phyloP scores from a whole-genome alignment of 2,888 invertebrate species.

The Pharmacophagus antenor region DNA sequence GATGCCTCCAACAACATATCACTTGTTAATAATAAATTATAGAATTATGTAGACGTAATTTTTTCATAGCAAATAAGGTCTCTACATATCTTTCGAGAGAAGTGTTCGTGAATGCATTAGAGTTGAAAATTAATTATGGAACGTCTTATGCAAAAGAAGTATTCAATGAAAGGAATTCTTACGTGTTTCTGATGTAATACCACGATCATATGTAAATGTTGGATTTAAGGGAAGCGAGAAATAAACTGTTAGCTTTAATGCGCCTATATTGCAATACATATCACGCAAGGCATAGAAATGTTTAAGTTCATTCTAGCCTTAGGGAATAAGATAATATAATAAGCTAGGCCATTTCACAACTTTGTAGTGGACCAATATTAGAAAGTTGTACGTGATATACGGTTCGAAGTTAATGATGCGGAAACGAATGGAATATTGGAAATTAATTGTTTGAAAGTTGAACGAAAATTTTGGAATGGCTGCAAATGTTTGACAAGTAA shows the following conservation, averaged over 20 bases:
- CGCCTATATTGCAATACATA: constrained; percentile 79
- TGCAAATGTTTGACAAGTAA: background rate
- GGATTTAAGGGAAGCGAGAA: constrained; percentile 33
- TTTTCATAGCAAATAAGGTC: constrained; percentile 64
- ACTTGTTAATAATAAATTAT: constrained; percentile 79
- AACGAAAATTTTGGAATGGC: constrained; percentile 22
- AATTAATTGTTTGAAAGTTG: constrained; percentile 35
- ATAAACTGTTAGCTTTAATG: constrained; percentile 64
- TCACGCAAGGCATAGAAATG: constrained; percentile 77
- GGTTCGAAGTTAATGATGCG: constrained; percentile 48
- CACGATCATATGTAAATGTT: constrained; percentile 4
- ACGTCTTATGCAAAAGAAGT: constrained; percentile 1
- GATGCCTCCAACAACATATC: constrained; percentile 78
- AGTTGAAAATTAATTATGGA: background rate
- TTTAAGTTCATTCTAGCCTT: constrained; percentile 74
- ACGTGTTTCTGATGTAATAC: constrained; percentile 2
- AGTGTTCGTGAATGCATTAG: constrained; percentile 5
- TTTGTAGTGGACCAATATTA: constrained; percentile 81
- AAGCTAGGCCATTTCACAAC: constrained; percentile 77
- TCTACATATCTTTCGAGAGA: constrained; percentile 67
- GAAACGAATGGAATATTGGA: constrained; percentile 33
- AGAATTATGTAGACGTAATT: constrained; percentile 71
- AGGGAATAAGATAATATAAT: constrained; percentile 56
- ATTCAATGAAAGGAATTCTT: background rate
- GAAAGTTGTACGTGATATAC: constrained; percentile 77